Base-by-base conservation (phyloP, 2,888 invertebrate species). In the Heterodera filipjevi region DNA sequence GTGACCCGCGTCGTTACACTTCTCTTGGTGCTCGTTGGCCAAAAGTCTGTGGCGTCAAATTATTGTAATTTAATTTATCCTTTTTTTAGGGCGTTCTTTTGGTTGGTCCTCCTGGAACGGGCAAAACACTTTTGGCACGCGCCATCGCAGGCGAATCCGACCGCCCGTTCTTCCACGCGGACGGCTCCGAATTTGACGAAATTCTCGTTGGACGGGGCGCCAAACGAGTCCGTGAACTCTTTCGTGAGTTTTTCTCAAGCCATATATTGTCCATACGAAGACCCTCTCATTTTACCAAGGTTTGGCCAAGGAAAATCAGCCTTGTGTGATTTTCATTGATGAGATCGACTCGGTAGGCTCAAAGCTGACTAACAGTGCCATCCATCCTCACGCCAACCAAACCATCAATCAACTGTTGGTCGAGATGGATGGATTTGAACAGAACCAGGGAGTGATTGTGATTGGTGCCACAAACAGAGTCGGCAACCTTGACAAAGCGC, bases 331-430 rank as follows among this genome's bases (percentile, higher is more conserved):
- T 84, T 99, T 99, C 90, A 97, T 99, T 80, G 99, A 99, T 90
- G 99, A 99, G 92, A 98, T 99, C 77, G 99, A 99, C 91, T 96
- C 98, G 0, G 97, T 99, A 22, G 99, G 99, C 5, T 94, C 95
- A 12, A 97, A 96, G 90, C 92, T 99, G 80, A 64, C 44, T 12
- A 76, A 44, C 32, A 71, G 68, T n/a, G 19, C 77, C 44, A 91
- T 97, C 16, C 98, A 99, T 91, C 99, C 99, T 0, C 98, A 99
- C 89, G 99, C 99, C 19, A 99, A 99, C 91, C 99, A 99, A 92
- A 99, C 99, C 0, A 96, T 99, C 84, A 99, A 99, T 91, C 99
- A 99, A 78, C 92, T 99, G 70, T 92, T 98, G 8, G 94, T 96
- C 12, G 98, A 99, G 91, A 98, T 99, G 98, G 99, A 99, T 90